These are phyloP conservation scores for Drosophila atripex DNA, from an alignment of 2,888 invertebrate genomes.

Conservation along the genomic window DNA sequence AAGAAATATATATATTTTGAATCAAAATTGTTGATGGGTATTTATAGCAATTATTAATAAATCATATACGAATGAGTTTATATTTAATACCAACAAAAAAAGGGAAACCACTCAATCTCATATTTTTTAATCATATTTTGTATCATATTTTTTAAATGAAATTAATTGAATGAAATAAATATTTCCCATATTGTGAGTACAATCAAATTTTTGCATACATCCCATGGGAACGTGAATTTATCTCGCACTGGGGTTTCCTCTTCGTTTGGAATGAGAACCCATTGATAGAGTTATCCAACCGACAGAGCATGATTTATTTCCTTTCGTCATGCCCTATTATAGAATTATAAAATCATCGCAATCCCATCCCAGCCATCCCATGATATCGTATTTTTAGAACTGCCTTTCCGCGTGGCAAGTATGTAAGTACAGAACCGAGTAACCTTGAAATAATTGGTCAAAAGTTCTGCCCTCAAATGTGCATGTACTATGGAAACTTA, in stretches of 20 bases:
- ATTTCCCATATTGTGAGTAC: background rate
- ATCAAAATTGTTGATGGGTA: too few species aligned
- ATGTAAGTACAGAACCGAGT: background rate
- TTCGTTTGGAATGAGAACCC: background rate
- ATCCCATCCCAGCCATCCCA: background rate
- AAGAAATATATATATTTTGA: too few species aligned
- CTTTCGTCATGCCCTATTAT: slow-evolving; percentile 21
- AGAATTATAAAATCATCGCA: slow-evolving; percentile 3
- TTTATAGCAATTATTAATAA: too few species aligned
- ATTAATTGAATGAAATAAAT: background rate
- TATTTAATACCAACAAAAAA: too few species aligned
- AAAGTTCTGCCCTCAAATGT: slow-evolving; percentile 30
- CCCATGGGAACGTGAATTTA: slow-evolving; percentile 11
- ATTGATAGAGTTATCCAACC: slow-evolving; percentile 10
- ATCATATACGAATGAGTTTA: too few species aligned
- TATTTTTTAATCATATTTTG: too few species aligned
- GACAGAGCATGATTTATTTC: slow-evolving; percentile 23
- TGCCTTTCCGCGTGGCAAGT: background rate
- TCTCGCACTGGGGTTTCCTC: slow-evolving; percentile 4
- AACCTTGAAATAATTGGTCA: slow-evolving; percentile 37
- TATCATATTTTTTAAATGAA: background rate
- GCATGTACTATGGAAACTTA: slow-evolving; percentile 22
- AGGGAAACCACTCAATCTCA: too few species aligned
- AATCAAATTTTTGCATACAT: background rate
- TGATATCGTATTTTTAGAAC: slow-evolving; percentile 17